Evolutionary conservation across 2,888 invertebrate species (phyloP), one percentile per base, ranked within the genome.

Genomic region (Notodonta dromedarius): DNA sequence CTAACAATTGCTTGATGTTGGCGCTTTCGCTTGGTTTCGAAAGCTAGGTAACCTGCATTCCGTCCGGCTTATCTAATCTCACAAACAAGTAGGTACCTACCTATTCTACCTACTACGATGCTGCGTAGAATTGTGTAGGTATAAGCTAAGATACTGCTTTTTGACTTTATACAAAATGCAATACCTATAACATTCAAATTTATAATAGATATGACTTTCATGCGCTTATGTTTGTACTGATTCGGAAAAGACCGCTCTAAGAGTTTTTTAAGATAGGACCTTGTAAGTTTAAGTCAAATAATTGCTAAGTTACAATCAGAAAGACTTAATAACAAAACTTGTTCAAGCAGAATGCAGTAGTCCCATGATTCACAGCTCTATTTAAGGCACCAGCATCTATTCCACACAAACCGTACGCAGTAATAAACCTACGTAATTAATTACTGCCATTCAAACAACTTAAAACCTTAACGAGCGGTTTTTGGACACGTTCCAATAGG

Each of bases 401-500:
- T 32, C 54, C 14, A 54, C 39, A 54, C 8, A 14, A 35, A 24
- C 54, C 54, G 54, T 35, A 32, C 54, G 52, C 54, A 54, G 39
- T 14, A 54, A 39, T 54, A 54, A 54, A 54, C 54, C 39, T 54
- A 54, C 54, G 39, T 54, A 54, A 54, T 54, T 54, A 54, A 54
- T 54, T 54, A 54, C 35, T 39, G 39, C 54, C 54, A 54, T 54
- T 54, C 39, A 54, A 54, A 54, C 54, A 35, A 54, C 39, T 54
- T 54, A 39, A 54, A 54, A 54, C 54, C 54, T 13, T 54, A 54
- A 54, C 39, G 54, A 39, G 54, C 54, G 39, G n/a, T 32, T 54
- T 54, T 54, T 54, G 54, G 54, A 54, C 54, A 39, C 54, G n/a
- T 39, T 54, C 54, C 54, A 54, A 54, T 54, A 54, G 39, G 54